Percentiles rank a stretch among this genome's conserved stretches.
Evolutionary conservation across 2,797 vertebrate genomes (phyloP).

Genomic region (Chrosomus eos): DNA sequence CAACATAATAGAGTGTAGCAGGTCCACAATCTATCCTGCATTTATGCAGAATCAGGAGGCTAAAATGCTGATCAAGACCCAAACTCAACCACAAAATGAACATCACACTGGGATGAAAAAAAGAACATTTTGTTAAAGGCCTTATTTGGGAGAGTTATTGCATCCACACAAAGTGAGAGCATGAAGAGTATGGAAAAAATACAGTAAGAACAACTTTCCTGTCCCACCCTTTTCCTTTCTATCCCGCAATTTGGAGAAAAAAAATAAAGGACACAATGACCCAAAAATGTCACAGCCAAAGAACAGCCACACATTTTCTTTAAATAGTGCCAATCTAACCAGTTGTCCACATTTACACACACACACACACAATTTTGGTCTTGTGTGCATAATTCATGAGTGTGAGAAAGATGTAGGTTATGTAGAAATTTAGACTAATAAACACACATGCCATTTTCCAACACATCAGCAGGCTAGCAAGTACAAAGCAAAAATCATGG

Average conservation of each 20-base stretch:
- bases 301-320: slow-evolving; percentile 42
- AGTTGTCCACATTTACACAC: slow-evolving; percentile 21
- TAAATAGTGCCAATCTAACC: slow-evolving; percentile 47
- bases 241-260: slow-evolving; percentile 57
- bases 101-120: background rate
- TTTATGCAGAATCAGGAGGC: slow-evolving; percentile 5
- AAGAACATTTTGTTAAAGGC: slow-evolving; percentile 16
- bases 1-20: background rate
- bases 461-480: background rate
- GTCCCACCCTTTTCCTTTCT: slow-evolving; percentile 64
- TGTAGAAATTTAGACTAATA: background rate
- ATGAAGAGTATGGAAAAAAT: slow-evolving; percentile 31
- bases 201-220: slow-evolving; percentile 60
- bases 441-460: background rate
- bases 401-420: background rate
- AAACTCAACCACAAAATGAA: slow-evolving; percentile 5
- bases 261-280: slow-evolving; percentile 53
- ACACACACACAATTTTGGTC: background rate
- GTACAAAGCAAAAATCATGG: background rate
- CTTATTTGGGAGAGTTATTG: background rate
- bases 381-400: background rate
- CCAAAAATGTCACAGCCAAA: slow-evolving; percentile 55
- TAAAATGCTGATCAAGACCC: slow-evolving; percentile 14
- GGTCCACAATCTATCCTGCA: background rate
- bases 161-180: slow-evolving; percentile 29